These are phyloP conservation scores for Grammomys dolichurus DNA, from an alignment of 2,113 vertebrate species.

Conservation along the genomic window DNA sequence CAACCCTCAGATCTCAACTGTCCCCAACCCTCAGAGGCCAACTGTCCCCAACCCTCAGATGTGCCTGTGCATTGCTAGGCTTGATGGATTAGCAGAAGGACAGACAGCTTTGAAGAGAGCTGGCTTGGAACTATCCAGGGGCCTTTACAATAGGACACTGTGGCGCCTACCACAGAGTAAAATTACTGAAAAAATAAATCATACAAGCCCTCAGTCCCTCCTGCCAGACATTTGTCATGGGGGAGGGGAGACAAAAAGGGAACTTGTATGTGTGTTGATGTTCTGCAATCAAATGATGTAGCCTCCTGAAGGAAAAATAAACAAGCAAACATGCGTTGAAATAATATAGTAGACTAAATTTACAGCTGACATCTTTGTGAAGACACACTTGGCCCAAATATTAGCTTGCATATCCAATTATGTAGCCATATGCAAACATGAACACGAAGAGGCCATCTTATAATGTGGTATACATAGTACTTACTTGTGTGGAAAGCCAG, in stretches of 20 bases:
- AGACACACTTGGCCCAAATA: slow-evolving; percentile 62
- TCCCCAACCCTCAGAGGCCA: slow-evolving; percentile 61
- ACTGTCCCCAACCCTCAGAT: slow-evolving; percentile 66
- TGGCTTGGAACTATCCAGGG: slow-evolving; percentile 45
- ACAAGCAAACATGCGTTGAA: slow-evolving; percentile 56
- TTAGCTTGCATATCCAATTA: slow-evolving; percentile 56
- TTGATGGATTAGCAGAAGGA: slow-evolving; percentile 70
- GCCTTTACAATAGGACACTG: slow-evolving; percentile 39
- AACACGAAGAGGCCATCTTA: slow-evolving; percentile 47
- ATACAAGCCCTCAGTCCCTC: not conserved
- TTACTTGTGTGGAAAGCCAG: slow-evolving; percentile 34
- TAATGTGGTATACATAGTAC: slow-evolving; percentile 24
- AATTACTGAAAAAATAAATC: slow-evolving; percentile 69
- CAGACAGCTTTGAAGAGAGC: slow-evolving; percentile 55
- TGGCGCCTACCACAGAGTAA: slow-evolving; percentile 57
- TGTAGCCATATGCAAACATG: slow-evolving; percentile 50
- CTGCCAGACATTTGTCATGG: not conserved
- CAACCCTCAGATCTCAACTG: slow-evolving; percentile 23
- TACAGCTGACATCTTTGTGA: slow-evolving; percentile 63
- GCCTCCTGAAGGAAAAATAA: slow-evolving; percentile 69
- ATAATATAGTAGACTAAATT: slow-evolving; percentile 60
- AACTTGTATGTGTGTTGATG: slow-evolving; percentile 35
- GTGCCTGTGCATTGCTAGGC: slow-evolving; percentile 18
- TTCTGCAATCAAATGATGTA: slow-evolving; percentile 69
- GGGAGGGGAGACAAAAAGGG: not conserved